These are phyloP conservation scores for Lithophane leautieri DNA, from an alignment of 2,888 invertebrate genomes.

Conservation along the genomic window DNA sequence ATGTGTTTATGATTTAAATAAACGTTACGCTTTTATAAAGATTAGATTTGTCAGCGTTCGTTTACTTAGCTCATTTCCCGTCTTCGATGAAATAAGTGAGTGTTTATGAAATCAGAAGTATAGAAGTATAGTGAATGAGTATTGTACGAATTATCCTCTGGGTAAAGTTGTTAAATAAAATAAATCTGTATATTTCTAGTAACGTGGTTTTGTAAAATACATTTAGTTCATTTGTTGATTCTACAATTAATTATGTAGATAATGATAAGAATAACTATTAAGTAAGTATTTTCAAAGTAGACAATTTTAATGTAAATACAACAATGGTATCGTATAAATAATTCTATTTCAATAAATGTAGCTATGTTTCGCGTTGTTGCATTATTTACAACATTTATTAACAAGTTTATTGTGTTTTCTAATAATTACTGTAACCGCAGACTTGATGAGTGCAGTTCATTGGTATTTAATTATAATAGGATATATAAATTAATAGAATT, in stretches of 20 bases:
- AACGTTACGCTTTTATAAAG: conserved; percentile 64
- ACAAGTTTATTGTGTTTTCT: conserved; percentile 37
- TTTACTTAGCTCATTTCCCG: conserved; percentile 62
- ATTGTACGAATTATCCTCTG: not conserved
- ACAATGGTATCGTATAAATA: conserved; percentile 6
- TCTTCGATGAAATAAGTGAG: conserved; percentile 47
- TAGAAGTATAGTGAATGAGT: conserved; percentile 31
- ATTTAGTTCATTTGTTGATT: not conserved
- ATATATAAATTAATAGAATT: conserved; percentile 15
- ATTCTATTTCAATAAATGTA: conserved; percentile 19
- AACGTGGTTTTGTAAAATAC: not conserved
- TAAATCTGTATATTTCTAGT: not conserved
- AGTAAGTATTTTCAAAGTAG: not conserved
- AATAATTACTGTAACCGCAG: conserved; percentile 52
- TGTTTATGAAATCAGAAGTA: conserved; percentile 43
- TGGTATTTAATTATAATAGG: conserved; percentile 30
- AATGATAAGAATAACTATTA: not conserved
- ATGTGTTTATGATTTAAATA: conserved; percentile 73
- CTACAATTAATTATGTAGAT: not conserved
- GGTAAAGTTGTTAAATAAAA: not conserved
- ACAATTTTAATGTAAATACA: not conserved
- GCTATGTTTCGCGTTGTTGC: not conserved
- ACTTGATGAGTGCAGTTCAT: conserved; percentile 16
- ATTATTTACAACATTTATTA: conserved; percentile 27
- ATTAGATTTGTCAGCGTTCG: conserved; percentile 64